Conservation (phyloP, 2,797 vertebrate genomes). For the Gila robusta region DNA sequence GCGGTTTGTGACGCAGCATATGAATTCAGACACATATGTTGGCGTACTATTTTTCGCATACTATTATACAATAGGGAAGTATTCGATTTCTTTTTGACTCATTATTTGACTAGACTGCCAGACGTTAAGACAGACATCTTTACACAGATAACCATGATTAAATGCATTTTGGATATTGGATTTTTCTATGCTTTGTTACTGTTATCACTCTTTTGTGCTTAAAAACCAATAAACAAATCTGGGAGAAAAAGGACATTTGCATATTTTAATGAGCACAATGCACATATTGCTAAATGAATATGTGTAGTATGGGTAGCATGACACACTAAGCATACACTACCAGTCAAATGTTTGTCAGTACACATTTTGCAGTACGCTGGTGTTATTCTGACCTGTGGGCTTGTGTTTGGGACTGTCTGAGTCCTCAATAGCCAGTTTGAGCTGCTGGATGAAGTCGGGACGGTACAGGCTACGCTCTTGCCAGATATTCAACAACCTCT, state of each 20-base stretch:
- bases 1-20: neutral
- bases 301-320: neutral
- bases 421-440: slow-evolving; percentile 95
- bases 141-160: neutral
- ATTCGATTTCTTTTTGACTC: neutral
- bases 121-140: neutral
- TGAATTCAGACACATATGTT: neutral
- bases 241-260: neutral
- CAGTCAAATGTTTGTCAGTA: neutral
- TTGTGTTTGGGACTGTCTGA: slow-evolving; percentile 88
- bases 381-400: slow-evolving; percentile 81
- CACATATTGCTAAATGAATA: neutral
- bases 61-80: neutral
- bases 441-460: slow-evolving; percentile 94
- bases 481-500: slow-evolving; percentile 97
- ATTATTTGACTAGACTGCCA: neutral
- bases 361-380: neutral
- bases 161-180: neutral
- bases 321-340: neutral
- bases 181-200: neutral
- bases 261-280: neutral
- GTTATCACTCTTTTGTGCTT: neutral
- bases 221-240: neutral
- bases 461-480: slow-evolving; percentile 95
- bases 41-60: neutral